Percentiles rank a stretch among this genome's conserved stretches.
Evolutionary conservation across 2,113 vertebrate species (phyloP).

Genomic region (Sterna hirundo): DNA sequence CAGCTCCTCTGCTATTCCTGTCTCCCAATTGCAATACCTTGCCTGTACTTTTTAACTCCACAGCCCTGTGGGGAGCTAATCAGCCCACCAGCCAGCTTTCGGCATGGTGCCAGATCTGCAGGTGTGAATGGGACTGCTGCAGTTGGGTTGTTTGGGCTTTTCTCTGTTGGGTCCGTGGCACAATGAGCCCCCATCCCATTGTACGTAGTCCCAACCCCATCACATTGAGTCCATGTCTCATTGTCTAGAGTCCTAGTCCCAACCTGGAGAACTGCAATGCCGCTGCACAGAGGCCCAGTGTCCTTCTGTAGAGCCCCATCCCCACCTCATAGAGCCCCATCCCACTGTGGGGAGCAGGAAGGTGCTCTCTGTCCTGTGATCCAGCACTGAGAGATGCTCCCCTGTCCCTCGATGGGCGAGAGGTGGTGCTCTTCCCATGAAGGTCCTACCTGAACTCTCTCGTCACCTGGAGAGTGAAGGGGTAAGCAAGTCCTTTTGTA

Average conservation of each 20-base stretch:
- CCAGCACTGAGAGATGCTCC: rapidly evolving
- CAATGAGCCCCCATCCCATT: not conserved
- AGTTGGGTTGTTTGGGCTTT: not conserved
- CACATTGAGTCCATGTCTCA: too few relatives aligned
- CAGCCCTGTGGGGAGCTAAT: not conserved
- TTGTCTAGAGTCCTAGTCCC: not conserved
- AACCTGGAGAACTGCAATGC: not conserved
- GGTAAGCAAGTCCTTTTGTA: not conserved
- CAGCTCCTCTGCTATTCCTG: not conserved
- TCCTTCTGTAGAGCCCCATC: not conserved
- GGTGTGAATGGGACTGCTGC: not conserved
- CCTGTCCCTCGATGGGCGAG: rapidly evolving
- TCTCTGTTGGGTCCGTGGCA: not conserved
- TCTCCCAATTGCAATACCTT: not conserved
- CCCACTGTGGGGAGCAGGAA: not conserved
- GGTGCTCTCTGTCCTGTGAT: not conserved
- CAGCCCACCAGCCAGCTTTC: not conserved
- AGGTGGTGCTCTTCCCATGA: not conserved
- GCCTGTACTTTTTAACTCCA: not conserved
- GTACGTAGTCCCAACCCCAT: not conserved
- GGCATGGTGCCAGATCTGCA: not conserved
- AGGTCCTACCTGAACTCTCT: not conserved
- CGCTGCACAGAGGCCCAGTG: not conserved
- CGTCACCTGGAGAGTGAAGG: not conserved
- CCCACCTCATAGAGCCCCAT: too few relatives aligned